A percentile compares a stretch with the other conserved stretches of the same genome.
Evolutionary conservation across 2,113 vertebrate genomes (phyloP).

Genomic region (Riparia riparia): DNA sequence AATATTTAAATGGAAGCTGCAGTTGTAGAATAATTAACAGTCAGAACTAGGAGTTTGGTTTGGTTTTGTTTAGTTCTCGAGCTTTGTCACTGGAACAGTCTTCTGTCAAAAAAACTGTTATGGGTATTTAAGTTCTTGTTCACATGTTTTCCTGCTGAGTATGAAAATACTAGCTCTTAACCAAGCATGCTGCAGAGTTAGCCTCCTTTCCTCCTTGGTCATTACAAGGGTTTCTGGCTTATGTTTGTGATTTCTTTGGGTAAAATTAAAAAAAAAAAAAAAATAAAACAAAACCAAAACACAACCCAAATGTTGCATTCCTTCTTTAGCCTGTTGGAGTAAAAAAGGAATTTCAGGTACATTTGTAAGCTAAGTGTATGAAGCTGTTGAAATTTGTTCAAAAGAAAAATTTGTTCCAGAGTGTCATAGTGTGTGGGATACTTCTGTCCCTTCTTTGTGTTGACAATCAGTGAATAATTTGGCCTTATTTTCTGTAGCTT

Average conservation of each 20-base stretch:
- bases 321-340: not conserved
- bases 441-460: not conserved
- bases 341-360: not conserved
- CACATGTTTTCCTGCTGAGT: not conserved
- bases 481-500: not conserved
- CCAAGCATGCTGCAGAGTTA: not conserved
- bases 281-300: not conserved
- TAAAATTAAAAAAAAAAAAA: not conserved
- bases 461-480: not conserved
- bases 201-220: not conserved
- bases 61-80: not conserved
- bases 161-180: not conserved
- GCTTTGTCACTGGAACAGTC: not conserved
- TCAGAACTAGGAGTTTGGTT: not conserved
- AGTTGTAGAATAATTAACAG: not conserved
- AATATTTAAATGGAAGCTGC: not conserved
- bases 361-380: not conserved
- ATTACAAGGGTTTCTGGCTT: not conserved
- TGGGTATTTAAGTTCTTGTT: not conserved
- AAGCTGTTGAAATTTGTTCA: not conserved
- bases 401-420: not conserved
- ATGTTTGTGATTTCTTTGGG: not conserved
- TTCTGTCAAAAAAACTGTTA: not conserved
- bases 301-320: not conserved
- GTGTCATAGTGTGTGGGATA: not conserved